A percentile compares a stretch with the other conserved stretches of the same genome.
Conservation (phyloP, 2,797 vertebrate genomes). For the Sebastes vulpes region DNA sequence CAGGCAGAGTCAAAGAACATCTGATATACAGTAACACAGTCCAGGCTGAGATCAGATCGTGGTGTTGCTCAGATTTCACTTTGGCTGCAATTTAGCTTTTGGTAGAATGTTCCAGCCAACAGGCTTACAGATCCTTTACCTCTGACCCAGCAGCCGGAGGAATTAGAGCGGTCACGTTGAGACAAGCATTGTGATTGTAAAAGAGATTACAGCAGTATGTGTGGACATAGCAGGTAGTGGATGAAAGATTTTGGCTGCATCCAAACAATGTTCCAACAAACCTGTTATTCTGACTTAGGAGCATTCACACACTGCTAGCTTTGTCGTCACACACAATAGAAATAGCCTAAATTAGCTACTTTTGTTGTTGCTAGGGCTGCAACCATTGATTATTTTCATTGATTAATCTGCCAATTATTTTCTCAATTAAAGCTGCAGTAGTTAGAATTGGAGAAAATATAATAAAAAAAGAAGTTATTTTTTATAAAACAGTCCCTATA, state of each 20-base stretch:
- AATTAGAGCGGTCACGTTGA: constrained; percentile 51
- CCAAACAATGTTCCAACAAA: neutral
- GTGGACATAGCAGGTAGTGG: constrained; percentile 6
- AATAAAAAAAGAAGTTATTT: neutral
- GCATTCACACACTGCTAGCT: neutral
- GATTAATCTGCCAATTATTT: neutral
- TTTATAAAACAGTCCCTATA: too few relatives aligned
- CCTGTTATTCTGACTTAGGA: neutral
- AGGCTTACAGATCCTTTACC: constrained; percentile 48
- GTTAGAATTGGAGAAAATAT: neutral
- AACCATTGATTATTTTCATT: neutral
- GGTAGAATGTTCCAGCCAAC: constrained; percentile 65
- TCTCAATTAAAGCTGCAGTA: neutral
- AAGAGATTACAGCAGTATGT: constrained; percentile 36
- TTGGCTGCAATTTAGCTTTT: constrained; percentile 76
- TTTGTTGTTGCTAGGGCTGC: neutral
- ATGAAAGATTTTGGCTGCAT: constrained; percentile 7
- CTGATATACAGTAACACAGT: constrained; percentile 47
- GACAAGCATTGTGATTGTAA: constrained; percentile 42
- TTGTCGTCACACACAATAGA: neutral
- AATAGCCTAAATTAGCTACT: neutral
- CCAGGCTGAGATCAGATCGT: constrained; percentile 59
- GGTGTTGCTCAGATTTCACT: constrained; percentile 71
- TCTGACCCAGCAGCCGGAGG: constrained; percentile 59
- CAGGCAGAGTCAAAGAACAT: constrained; percentile 41